Evolutionary conservation across 2,888 invertebrate genomes (phyloP).

Genomic region (Cetonia aurata): DNA sequence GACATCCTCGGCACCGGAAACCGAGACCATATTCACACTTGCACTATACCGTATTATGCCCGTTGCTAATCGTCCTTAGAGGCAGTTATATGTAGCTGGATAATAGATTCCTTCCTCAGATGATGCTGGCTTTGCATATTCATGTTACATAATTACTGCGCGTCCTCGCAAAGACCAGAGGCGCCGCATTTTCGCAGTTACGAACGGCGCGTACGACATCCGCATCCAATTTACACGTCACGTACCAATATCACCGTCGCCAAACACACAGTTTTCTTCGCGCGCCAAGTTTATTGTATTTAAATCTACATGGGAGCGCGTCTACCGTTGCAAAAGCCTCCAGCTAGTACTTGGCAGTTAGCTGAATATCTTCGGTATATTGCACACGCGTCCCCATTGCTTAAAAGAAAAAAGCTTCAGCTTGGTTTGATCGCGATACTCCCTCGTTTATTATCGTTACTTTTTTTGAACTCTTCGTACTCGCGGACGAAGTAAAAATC

Average conservation of each 20-base stretch:
- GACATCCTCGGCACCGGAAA: conserved; percentile 27
- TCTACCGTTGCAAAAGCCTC: conserved; percentile 14
- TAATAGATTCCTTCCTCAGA: conserved; percentile 22
- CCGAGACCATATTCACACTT: conserved; percentile 17
- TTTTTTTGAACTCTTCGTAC: not conserved
- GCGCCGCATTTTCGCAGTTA: conserved; percentile 27
- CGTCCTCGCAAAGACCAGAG: conserved; percentile 18
- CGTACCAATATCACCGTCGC: conserved; percentile 37
- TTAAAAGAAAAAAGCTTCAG: not conserved
- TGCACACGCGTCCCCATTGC: conserved; percentile 17
- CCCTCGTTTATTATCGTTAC: conserved; percentile 14
- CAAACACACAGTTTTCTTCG: conserved; percentile 34
- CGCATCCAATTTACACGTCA: conserved; percentile 33
- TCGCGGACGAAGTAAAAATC: conserved; percentile 10
- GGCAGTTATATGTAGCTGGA: conserved; percentile 16
- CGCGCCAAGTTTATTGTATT: conserved; percentile 36
- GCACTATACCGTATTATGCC: conserved; percentile 12
- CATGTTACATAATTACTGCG: conserved; percentile 19
- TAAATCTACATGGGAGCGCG: conserved; percentile 28
- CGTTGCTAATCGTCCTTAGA: conserved; percentile 22
- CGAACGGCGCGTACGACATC: conserved; percentile 9
- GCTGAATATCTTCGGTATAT: conserved; percentile 29
- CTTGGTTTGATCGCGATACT: not conserved
- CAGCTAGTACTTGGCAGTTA: conserved; percentile 15
- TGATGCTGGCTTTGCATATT: conserved; percentile 30